phyloP scores from a whole-genome alignment of 2,888 invertebrate species.

The Fabriciana adippe region DNA sequence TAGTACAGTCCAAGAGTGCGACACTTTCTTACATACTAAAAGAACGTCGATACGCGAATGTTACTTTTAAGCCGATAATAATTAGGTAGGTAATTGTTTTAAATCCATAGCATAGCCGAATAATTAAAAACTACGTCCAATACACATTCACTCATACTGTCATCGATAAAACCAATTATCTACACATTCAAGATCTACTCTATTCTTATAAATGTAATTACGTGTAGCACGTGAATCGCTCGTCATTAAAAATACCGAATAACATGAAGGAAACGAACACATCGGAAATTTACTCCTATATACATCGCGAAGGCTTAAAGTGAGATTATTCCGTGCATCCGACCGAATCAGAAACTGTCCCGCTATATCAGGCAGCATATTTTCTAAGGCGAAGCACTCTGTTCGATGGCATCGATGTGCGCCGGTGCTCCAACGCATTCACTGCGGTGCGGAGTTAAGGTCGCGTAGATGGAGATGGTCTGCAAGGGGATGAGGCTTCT shows the following conservation, averaged over 20 bases:
- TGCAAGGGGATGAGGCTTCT: conserved; percentile 60
- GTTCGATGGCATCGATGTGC: conserved; percentile 51
- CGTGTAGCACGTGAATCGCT: conserved; percentile 40
- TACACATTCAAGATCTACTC: conserved; percentile 39
- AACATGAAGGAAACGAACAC: conserved; percentile 28
- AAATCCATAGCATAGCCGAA: conserved; percentile 36
- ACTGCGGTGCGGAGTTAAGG: conserved; percentile 65
- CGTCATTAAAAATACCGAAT: conserved; percentile 31
- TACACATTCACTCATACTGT: conserved; percentile 46
- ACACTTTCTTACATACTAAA: conserved; percentile 35
- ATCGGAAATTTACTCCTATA: conserved; percentile 48
- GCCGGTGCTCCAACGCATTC: conserved; percentile 46
- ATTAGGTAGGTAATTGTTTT: conserved; percentile 17
- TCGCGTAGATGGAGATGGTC: conserved; percentile 68
- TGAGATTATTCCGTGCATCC: conserved; percentile 56
- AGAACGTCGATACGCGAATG: conserved; percentile 31
- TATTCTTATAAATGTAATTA: conserved; percentile 39
- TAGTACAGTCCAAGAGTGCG: conserved; percentile 37
- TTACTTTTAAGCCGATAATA: conserved; percentile 34
- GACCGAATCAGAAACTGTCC: conserved; percentile 58
- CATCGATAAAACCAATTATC: conserved; percentile 40
- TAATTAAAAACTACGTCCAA: conserved; percentile 38
- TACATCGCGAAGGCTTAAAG: conserved; percentile 56
- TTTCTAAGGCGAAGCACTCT: conserved; percentile 60
- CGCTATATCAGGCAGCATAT: conserved; percentile 56